Evolutionary conservation across 2,113 vertebrate genomes (phyloP).

Genomic region (Rhinolophus ferrumequinum): DNA sequence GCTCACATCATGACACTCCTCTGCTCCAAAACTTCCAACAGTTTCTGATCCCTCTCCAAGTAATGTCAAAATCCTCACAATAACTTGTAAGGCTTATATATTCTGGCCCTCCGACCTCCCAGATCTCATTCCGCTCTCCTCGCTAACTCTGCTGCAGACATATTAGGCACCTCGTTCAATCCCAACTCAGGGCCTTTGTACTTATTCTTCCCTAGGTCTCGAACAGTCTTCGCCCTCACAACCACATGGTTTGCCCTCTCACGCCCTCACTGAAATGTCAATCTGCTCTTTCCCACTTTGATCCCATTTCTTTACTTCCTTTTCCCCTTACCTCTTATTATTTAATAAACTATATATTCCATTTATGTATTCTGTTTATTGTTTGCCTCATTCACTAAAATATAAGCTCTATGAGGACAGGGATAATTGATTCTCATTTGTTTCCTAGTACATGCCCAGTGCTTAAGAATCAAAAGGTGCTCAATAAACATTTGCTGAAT

Average conservation of each 20-base stretch:
- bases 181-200: neutral
- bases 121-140: neutral
- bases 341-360: slow-evolving; percentile 3
- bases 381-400: neutral
- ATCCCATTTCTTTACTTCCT: slow-evolving; percentile 16
- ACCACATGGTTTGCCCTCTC: neutral
- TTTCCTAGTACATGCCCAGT: neutral
- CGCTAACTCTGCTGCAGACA: neutral
- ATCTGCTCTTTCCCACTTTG: neutral
- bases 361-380: neutral
- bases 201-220: neutral
- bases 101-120: neutral
- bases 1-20: neutral
- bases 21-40: neutral
- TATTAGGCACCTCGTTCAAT: neutral
- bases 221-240: neutral
- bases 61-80: neutral
- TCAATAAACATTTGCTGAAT: neutral
- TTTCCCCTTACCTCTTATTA: neutral
- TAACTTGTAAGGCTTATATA: neutral
- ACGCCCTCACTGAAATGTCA: neutral
- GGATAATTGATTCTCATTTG: neutral
- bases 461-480: neutral
- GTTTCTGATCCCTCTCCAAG: neutral
- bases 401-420: neutral